These are phyloP conservation scores for Gallirallus australis DNA, from an alignment of 2,797 vertebrate genomes.

Conservation along the genomic window DNA sequence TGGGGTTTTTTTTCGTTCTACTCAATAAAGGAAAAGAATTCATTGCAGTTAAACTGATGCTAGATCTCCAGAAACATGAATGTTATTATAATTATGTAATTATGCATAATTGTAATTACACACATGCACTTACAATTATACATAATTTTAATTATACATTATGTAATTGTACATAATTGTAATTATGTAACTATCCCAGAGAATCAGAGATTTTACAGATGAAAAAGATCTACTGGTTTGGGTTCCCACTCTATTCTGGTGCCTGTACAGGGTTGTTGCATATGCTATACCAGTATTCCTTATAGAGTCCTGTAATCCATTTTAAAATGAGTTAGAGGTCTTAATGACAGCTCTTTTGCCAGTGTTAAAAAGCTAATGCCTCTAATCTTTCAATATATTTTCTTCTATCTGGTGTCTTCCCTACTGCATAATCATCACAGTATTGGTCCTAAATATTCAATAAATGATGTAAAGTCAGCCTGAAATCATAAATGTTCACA, in stretches of 20 bases:
- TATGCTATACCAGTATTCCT: neutral
- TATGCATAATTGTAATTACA: constrained; percentile 72
- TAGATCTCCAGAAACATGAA: constrained; percentile 60
- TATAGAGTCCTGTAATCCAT: neutral
- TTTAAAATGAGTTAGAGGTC: neutral
- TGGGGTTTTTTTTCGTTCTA: neutral
- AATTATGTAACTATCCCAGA: constrained; percentile 63
- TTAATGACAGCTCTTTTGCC: neutral
- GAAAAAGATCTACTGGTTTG: constrained; percentile 21
- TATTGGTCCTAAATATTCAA: neutral
- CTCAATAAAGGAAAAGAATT: constrained; percentile 18
- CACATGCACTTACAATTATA: constrained; percentile 67
- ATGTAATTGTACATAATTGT: constrained; percentile 70
- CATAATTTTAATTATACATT: constrained; percentile 72
- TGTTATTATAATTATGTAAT: constrained; percentile 74
- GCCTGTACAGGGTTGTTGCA: neutral
- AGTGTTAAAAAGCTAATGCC: neutral
- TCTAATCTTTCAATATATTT: neutral
- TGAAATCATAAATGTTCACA: neutral
- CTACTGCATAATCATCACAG: neutral
- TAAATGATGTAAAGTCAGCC: neutral
- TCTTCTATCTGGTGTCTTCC: neutral
- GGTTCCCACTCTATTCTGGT: neutral
- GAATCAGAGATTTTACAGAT: constrained; percentile 53
- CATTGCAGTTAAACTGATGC: neutral